Conservation (phyloP, 1,140 invertebrate genomes). For the Procambarus clarkii region DNA sequence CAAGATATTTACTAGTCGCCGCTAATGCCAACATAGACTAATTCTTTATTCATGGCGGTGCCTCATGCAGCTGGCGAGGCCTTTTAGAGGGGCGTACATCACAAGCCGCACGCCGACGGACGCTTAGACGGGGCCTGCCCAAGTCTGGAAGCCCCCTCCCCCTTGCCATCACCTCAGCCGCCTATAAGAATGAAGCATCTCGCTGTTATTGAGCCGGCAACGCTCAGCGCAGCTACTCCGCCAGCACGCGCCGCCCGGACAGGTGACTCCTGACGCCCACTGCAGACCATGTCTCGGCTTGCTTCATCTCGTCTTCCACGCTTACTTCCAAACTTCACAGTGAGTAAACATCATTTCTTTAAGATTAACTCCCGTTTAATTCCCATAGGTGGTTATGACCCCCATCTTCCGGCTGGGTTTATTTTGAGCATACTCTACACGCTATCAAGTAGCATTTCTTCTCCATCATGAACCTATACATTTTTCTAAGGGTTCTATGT, state of each 20-base stretch:
- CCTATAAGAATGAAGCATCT: constrained; percentile 55
- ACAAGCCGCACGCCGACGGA: constrained; percentile 22
- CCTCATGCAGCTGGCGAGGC: constrained; percentile 29
- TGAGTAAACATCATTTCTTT: constrained; percentile 23
- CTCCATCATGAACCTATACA: no score
- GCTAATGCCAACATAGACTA: constrained; percentile 6
- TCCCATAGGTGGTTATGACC: no score
- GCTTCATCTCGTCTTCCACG: neutral
- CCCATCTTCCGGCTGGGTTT: no score
- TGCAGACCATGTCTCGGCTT: neutral
- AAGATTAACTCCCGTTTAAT: neutral
- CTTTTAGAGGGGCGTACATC: constrained; percentile 46
- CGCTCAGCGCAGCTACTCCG: constrained; percentile 39
- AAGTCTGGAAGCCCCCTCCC: constrained; percentile 11
- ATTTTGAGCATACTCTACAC: no score
- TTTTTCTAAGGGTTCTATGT: neutral
- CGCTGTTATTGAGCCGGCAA: constrained; percentile 62
- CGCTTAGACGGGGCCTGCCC: neutral
- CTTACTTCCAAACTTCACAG: neutral
- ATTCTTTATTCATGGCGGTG: constrained; percentile 62
- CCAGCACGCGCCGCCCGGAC: constrained; percentile 35
- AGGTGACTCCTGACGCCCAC: constrained; percentile 31
- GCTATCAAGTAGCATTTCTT: no score
- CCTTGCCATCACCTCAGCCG: constrained; percentile 35
- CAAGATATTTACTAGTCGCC: constrained; percentile 3